phyloP scores from a whole-genome alignment of 1,140 invertebrate genomes.

The Heliconius eleuchia region DNA sequence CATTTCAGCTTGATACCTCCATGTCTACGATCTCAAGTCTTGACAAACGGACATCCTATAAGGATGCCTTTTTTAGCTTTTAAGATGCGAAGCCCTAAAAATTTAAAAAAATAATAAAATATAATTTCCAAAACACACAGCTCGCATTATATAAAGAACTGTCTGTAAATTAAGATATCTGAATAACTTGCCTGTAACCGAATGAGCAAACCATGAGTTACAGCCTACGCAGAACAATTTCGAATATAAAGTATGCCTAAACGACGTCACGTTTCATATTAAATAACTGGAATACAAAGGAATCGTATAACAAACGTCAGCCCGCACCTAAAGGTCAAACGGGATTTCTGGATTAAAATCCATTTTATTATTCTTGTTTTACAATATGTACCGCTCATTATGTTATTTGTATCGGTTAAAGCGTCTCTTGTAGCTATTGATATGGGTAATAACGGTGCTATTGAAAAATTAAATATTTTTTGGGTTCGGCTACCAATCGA shows the following conservation, averaged over 20 bases:
- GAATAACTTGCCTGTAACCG: conserved; percentile 22
- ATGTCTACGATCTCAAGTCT: no score
- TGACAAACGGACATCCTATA: no score
- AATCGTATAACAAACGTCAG: conserved; percentile 26
- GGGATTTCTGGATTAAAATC: not conserved
- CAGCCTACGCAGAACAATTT: conserved; percentile 42
- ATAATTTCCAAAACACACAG: not conserved
- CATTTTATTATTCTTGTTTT: not conserved
- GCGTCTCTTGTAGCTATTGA: not conserved
- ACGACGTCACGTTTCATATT: conserved; percentile 60
- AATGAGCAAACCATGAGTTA: conserved; percentile 38
- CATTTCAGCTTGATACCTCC: no score
- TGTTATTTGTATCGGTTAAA: not conserved
- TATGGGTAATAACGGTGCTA: not conserved
- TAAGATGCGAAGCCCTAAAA: no score
- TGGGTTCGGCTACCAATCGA: no score
- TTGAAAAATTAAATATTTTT: not conserved
- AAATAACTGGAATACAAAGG: conserved; percentile 48
- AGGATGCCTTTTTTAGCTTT: no score
- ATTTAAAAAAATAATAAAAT: not conserved
- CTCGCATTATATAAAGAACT: not conserved
- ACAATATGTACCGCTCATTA: not conserved
- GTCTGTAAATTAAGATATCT: not conserved
- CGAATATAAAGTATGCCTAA: conserved; percentile 50
- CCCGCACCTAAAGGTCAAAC: conserved; percentile 7